Base-by-base conservation (phyloP, 2,888 invertebrate species). In the Molorchus minor region DNA sequence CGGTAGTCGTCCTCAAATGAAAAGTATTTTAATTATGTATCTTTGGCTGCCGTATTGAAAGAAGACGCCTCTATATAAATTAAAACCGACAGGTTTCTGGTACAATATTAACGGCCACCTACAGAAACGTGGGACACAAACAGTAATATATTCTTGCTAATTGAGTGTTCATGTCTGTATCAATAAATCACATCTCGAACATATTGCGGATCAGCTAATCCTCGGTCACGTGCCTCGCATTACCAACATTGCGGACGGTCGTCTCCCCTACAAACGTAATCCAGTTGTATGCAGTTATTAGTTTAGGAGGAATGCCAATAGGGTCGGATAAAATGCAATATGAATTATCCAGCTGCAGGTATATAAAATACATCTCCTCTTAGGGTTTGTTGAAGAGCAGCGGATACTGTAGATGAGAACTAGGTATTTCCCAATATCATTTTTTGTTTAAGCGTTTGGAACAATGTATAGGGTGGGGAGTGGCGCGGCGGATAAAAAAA, bases 141-240 rank as follows among this genome's bases (percentile, higher is more conserved):
- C 17, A 40, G 21, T 58, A 53, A 61, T 64, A 59, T 67, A 66
- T 68, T 64, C 64, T 45, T 57, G 57, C 68, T 77, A 77, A 77
- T 77, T 77, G 74, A 76, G 76, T 74, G 74, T 70, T 74, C 76
- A 75, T 75, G 76, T 77, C 76, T 68, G 69, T 72, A 75, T 77
- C 75, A 75, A 77, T 77, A 77, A 77, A 77, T 77, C 76, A 76
- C 69, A 68, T 62, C 62, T 63, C 64, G 69, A 74, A 74, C 77
- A 76, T 77, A 77, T 77, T 77, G 75, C 74, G 73, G 75, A 75
- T 75, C 73, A 73, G 71, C 68, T 67, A 70, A 70, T 71, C 68
- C 66, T 63, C 65, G 70, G 76, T 75, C 77, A 77, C 77, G 77
- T 77, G 77, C 70, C 64, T 56, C 68, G 76, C 69, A 77, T 77